A percentile compares a stretch with the other conserved stretches of the same genome.
These are phyloP conservation scores for Macrocentrus cingulum DNA, from an alignment of 1,140 invertebrate species.

Conservation along the genomic window DNA sequence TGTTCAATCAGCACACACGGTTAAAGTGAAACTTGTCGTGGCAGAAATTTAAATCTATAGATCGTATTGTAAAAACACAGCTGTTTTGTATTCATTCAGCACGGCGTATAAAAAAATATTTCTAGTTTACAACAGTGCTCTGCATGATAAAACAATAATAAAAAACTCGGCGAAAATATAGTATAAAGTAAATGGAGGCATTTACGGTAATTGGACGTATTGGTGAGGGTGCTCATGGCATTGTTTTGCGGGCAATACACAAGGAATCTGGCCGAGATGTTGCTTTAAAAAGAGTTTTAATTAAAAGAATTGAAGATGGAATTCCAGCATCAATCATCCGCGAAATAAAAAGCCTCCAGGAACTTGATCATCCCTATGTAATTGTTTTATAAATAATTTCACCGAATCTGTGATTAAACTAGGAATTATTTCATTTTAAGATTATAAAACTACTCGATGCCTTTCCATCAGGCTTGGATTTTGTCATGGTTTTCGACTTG, in stretches of 20 bases:
- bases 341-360: conserved; percentile 92
- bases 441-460: conserved; percentile 88
- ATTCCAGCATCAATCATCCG: conserved; percentile 84
- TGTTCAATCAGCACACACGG: no score
- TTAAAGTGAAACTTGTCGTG: no score
- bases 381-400: conserved; percentile 48
- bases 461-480: conserved; percentile 83
- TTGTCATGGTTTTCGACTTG: conserved; percentile 92
- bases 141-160: no score
- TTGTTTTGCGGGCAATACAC: conserved; percentile 83
- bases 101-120: no score
- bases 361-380: conserved; percentile 87
- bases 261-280: conserved; percentile 71
- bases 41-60: no score
- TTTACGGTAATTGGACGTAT: conserved; percentile 84
- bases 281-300: conserved; percentile 84
- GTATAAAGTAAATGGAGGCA: conserved; percentile 67
- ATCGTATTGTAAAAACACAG: no score
- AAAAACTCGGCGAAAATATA: no score
- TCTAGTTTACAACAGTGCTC: no score
- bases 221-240: conserved; percentile 95
- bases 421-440: conserved; percentile 55
- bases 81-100: no score
- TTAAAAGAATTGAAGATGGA: conserved; percentile 78
- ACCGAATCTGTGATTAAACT: background rate